Base-by-base conservation (phyloP, 2,888 invertebrate genomes). In the Mimumesa dahlbomi region DNA sequence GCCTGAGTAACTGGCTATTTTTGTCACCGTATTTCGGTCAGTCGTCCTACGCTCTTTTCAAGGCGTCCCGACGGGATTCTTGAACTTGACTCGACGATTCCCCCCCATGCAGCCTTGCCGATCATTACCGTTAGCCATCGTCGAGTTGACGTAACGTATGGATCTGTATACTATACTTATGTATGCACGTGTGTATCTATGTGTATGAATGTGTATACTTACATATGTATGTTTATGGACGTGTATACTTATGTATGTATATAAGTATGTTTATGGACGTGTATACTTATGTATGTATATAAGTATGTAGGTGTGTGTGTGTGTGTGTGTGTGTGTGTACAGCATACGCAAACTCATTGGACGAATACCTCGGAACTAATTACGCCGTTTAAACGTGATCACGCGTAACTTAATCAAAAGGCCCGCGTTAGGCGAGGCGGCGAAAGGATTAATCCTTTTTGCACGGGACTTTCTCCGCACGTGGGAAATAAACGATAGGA, bases 81-180 rank as follows among this genome's bases (percentile, higher is more conserved):
- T 71, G 76, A 76, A 76, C 81, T 81, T 70, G 71, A 72, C 67
- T 52, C 61, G 67, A 19, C 22, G 58, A 18, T 40, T 43, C 52
- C 46, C 53, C 63, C 29, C 31, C 43, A 29, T 25, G 49, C 56
- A 73, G 61, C 73, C 66, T 73, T 68, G 77, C 63, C 56, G 73
- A 72, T 71, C 63, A 62, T 73, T 75, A 81, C 81, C 81, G 81
- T 81, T 81, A 81, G 40, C 64, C 65, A 52, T 64, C 42, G 66
- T 58, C 62, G 53, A 38, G 34, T 52, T 68, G 74, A 62, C 73
- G 65, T 66, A 73, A 67, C 25, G n/a, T n/a, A n/a, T n/a, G n/a
- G n/a, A n/a, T n/a, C n/a, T n/a, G n/a, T n/a, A n/a, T n/a, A n/a
- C n/a, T n/a, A n/a, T n/a, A n/a, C n/a, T n/a, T n/a, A n/a, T n/a